phyloP scores from a whole-genome alignment of 2,888 invertebrate species.

The Tachina grossa region DNA sequence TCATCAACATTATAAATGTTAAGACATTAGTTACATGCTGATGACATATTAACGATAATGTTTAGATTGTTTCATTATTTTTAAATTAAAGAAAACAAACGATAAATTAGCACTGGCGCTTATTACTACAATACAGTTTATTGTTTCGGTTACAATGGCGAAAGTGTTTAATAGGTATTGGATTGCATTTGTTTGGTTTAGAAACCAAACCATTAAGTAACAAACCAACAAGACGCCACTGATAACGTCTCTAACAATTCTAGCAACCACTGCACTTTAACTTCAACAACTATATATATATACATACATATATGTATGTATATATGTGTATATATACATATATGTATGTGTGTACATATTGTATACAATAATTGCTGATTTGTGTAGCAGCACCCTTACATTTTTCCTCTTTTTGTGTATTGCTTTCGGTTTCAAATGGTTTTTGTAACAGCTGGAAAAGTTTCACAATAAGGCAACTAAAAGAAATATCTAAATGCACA shows the following conservation, averaged over 20 bases:
- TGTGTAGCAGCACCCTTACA: constrained; percentile 5
- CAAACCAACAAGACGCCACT: constrained; percentile 43
- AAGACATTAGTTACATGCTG: constrained; percentile 45
- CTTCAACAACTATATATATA: background rate
- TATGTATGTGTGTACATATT: too few relatives aligned
- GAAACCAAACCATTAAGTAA: constrained; percentile 28
- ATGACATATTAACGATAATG: constrained; percentile 66
- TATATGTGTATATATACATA: too few relatives aligned
- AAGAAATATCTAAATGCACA: background rate
- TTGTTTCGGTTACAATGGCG: constrained; percentile 43
- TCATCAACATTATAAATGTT: constrained; percentile 36
- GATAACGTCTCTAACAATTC: constrained; percentile 17
- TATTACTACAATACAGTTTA: constrained; percentile 42
- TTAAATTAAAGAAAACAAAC: constrained; percentile 25
- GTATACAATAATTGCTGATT: constrained; percentile 3
- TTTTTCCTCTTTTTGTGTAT: background rate
- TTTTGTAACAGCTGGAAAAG: background rate
- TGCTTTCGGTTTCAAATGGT: background rate
- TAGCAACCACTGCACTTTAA: constrained; percentile 4
- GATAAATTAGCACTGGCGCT: constrained; percentile 62
- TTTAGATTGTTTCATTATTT: constrained; percentile 51
- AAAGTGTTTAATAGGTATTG: constrained; percentile 36
- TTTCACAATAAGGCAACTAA: background rate
- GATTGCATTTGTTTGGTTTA: constrained; percentile 51
- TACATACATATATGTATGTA: too few relatives aligned